Conservation (phyloP, 2,113 vertebrate species). For the Dromas ardeola region DNA sequence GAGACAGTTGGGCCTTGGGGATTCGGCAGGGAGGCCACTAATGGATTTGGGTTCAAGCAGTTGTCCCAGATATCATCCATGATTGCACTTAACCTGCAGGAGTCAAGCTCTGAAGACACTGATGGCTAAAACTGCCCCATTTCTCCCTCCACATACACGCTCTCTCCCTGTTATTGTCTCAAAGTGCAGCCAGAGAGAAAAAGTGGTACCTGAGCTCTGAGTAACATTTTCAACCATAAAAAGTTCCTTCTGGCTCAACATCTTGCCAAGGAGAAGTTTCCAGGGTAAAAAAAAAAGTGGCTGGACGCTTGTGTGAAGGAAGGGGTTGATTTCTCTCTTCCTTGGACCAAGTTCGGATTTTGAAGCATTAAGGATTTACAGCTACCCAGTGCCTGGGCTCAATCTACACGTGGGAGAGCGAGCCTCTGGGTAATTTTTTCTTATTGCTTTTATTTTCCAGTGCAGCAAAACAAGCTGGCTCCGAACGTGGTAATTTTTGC, state of each 20-base stretch:
- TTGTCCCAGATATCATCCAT: conserved; percentile 52
- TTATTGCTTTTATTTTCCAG: neutral
- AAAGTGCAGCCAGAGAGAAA: neutral
- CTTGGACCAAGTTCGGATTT: neutral
- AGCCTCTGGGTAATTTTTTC: neutral
- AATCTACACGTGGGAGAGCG: rapidly evolving
- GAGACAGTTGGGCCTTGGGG: conserved; percentile 62
- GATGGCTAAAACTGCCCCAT: neutral
- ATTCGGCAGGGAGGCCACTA: conserved; percentile 49
- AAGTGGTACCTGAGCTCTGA: neutral
- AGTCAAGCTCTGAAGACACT: neutral
- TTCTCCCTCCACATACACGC: neutral
- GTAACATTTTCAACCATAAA: neutral
- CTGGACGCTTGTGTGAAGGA: neutral
- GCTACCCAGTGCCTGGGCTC: neutral
- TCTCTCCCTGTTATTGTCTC: neutral
- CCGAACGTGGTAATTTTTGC: neutral
- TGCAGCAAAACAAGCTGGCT: neutral
- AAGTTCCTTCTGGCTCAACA: neutral
- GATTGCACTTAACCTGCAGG: conserved; percentile 25
- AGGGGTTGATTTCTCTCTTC: neutral
- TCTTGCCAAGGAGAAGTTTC: neutral
- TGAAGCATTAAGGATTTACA: neutral
- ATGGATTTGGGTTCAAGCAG: conserved; percentile 65
- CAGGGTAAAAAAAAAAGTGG: neutral